These are phyloP conservation scores for Limnodromus scolopaceus DNA, from an alignment of 2,797 vertebrate species.

Conservation along the genomic window DNA sequence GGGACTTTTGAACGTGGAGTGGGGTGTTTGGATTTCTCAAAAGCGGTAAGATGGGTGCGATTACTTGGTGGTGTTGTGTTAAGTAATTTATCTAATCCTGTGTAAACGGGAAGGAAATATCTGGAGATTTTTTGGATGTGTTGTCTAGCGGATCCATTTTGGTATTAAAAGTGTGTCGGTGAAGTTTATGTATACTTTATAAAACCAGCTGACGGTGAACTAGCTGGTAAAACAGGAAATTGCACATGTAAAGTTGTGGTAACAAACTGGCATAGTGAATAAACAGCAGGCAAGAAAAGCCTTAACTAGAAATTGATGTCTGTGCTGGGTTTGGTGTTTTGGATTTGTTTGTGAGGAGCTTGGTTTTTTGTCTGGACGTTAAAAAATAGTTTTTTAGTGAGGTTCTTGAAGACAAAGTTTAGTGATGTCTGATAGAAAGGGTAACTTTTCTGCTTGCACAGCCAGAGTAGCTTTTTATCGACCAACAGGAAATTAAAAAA, in stretches of 20 bases:
- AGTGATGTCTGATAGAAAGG: neutral
- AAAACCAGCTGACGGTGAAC: neutral
- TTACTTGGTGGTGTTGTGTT: neutral
- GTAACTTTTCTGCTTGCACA: neutral
- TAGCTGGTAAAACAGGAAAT: conserved; percentile 13
- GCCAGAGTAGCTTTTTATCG: neutral
- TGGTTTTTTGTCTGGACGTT: neutral
- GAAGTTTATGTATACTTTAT: neutral
- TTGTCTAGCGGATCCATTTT: neutral
- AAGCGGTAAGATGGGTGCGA: conserved; percentile 84
- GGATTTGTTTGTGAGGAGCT: neutral
- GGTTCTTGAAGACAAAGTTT: neutral
- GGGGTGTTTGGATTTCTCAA: conserved; percentile 94
- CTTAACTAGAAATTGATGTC: neutral
- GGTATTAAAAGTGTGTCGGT: neutral
- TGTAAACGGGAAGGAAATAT: neutral
- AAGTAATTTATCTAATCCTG: rapidly evolving
- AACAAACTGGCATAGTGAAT: neutral
- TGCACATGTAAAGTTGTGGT: neutral
- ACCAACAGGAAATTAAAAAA: neutral
- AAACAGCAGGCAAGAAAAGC: neutral
- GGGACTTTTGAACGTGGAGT: conserved; percentile 97
- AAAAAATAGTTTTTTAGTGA: neutral
- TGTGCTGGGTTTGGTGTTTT: neutral
- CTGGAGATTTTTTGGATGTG: neutral